Evolutionary conservation across 2,888 invertebrate genomes (phyloP).

Genomic region (Ametastegia equiseti): DNA sequence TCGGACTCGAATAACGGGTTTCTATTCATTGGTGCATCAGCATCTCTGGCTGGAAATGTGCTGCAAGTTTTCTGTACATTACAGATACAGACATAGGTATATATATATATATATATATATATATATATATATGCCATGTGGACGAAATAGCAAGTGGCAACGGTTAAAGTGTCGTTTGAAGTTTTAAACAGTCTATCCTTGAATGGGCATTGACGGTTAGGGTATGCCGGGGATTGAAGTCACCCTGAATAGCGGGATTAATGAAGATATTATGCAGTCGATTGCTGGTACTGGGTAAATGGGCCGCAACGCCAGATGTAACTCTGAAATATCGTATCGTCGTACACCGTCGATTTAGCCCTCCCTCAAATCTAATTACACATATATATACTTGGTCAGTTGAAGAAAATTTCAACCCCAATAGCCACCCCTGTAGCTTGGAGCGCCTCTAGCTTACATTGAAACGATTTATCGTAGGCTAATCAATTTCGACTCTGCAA

Average conservation of each 20-base stretch:
- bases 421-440: too few relatives aligned
- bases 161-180: conserved; percentile 54
- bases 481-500: not conserved
- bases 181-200: conserved; percentile 52
- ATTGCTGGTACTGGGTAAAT: conserved; percentile 56
- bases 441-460: too few relatives aligned
- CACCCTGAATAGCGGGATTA: conserved; percentile 49
- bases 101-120: too few relatives aligned
- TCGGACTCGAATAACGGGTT: conserved; percentile 5
- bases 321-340: conserved; percentile 48
- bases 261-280: conserved; percentile 57
- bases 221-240: not conserved
- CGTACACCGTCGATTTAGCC: not conserved
- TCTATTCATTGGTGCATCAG: conserved; percentile 30
- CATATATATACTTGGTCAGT: conserved; percentile 3
- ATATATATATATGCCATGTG: not conserved
- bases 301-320: conserved; percentile 53
- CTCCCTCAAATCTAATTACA: conserved; percentile 25
- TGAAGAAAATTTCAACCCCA: not conserved
- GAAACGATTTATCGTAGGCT: too few relatives aligned
- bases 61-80: conserved; percentile 1
- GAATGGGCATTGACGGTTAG: conserved; percentile 18
- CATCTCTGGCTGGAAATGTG: not conserved
- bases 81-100: not conserved
- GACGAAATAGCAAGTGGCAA: conserved; percentile 47